Base-by-base conservation (phyloP, 2,113 vertebrate species). In the Cisticola juncidis region DNA sequence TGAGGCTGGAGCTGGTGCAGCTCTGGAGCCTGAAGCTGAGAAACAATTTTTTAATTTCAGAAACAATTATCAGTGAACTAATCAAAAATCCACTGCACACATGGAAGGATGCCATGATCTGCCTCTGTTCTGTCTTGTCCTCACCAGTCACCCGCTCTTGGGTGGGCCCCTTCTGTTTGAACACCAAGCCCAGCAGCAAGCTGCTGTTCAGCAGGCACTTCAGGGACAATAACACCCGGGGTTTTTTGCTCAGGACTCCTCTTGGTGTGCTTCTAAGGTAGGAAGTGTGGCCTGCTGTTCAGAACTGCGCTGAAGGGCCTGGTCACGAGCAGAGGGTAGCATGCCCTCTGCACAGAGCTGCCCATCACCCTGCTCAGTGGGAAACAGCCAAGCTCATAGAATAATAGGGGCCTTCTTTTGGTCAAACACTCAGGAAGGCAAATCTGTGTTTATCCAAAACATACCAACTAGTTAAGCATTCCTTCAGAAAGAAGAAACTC, bases 281-380 rank as follows among this genome's bases (percentile, higher is more conserved):
- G 35, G 35, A 42, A 4, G 36, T 38, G 45, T 40, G 44, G 51
- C 6, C 47, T 38, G 26, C 61, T 29, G 33, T 0, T 14, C 6
- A 62, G 47, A 84, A 31, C 17, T 1, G 12, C 11, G 38, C 38
- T 38, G 38, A 38, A 38, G 38, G 38, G 38, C 18, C 18, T 4
- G 2, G 17, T 17, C 51, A 71, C 71, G 83, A 94, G 72, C 71
- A 94, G 81, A 90, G 79, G 79, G 61, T 56, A 64, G 74, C 2
- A 14, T 74, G 81, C 8, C 29, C 48, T 72, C 62, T 51, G 36
- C 70, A 68, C 16, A 68, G 60, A 76, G 48, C 81, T 90, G 35
- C 38, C 14, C 12, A 6, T 3, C 5, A 3, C n/a, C 13, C 12
- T 1, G 1, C 20, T 36, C 40, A 5, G 31, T 28, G 42, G 36